Evolutionary conservation across 2,113 vertebrate species (phyloP), one percentile per base, ranked within the genome.

Genomic region (Benitochromis conjunctus): DNA sequence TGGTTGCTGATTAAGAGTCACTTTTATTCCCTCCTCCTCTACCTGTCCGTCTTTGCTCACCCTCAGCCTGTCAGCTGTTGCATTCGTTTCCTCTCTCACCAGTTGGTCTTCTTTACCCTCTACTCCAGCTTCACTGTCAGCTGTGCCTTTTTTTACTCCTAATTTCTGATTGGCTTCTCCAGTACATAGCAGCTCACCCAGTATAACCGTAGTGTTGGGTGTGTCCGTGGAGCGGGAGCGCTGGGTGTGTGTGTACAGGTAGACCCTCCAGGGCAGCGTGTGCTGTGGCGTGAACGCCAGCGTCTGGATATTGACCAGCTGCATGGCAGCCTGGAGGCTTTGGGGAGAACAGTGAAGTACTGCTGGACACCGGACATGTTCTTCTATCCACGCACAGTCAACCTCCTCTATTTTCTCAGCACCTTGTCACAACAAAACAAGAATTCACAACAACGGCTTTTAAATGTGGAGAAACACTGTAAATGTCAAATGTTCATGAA

Each of bases 281-380:
- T 96, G 95, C 2, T 94, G 88, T 11, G 93, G 97, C 19, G 97
- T 99, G 95, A 98, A 97, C 4, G 99, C 99, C 38, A 99, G 95
- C 3, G 97, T 96, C 90, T 98, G 98, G 94, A 99, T 97, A 88
- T 98, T 97, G 88, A 98, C 95, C 3, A 98, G 95, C 9, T 96
- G 97, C 81, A 99, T 95, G 9, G 97, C 97, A 8, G 96, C 95
- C 94, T 98, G 98, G 38, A 99, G 87, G 58, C 95, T 95, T 18
- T 98, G 97, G 0, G 97, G 96, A 0, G 94, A 95, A 46, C 86
- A 87, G 9, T 91, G 87, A 5, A 87, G 79, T 11, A 94, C 79
- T 41, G 94, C 94, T 7, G 91, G 51, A 94, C 97, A 97, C 6
- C 88, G 92, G 60, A 82, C 85, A 24, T 3, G 92, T 91, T 62